These are phyloP conservation scores for Taenaris catops DNA, from an alignment of 2,888 invertebrate species.

Conservation along the genomic window DNA sequence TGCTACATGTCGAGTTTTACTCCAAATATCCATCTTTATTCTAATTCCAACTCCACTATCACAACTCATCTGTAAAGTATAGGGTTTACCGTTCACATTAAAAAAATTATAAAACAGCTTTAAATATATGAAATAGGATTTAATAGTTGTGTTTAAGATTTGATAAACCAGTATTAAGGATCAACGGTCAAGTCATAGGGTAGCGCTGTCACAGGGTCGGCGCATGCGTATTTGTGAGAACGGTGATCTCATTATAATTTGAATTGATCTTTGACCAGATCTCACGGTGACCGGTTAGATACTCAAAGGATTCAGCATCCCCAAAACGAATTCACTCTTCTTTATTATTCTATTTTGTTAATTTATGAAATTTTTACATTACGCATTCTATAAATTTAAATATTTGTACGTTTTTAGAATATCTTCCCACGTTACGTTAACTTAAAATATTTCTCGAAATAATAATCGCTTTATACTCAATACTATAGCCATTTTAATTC, in stretches of 20 bases:
- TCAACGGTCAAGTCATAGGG: conserved; percentile 63
- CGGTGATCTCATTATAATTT: conserved; percentile 33
- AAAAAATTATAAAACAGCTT: no score
- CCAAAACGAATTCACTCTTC: conserved; percentile 49
- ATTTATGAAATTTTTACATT: conserved; percentile 41
- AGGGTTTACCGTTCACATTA: no score
- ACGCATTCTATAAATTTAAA: conserved; percentile 28
- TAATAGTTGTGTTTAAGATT: conserved; percentile 4
- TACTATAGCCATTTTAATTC: no score
- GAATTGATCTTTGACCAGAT: conserved; percentile 54
- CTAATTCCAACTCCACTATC: no score
- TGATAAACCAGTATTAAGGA: conserved; percentile 35
- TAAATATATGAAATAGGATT: no score
- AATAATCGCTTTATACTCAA: no score
- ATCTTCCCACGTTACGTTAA: conserved; percentile 13
- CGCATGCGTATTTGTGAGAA: conserved; percentile 59
- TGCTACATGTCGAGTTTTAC: no score
- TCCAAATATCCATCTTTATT: no score
- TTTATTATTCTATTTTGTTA: conserved; percentile 48
- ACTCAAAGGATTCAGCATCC: conserved; percentile 33
- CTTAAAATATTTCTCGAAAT: no score
- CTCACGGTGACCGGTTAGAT: conserved; percentile 53
- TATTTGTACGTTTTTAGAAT: conserved; percentile 7
- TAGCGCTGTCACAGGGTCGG: conserved; percentile 46
- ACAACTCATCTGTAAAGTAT: no score